phyloP scores from a whole-genome alignment of 35 echinoderm and acorn worm species.

The Nesometra sesokonis region DNA sequence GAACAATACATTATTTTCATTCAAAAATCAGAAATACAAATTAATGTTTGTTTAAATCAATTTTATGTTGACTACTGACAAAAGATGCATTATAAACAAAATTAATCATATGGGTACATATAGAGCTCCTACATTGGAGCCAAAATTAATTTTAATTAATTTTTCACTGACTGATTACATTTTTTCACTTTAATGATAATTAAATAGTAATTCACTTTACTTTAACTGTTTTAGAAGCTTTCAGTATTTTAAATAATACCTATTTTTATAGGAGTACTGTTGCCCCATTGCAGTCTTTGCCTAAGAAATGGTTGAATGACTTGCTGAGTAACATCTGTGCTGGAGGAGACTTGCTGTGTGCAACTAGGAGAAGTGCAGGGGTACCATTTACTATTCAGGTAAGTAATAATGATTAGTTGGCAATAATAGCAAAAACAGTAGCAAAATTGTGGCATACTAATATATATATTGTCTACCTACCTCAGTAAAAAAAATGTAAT shows the following conservation, averaged over 20 bases:
- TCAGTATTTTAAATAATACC: background rate
- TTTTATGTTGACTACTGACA: no score
- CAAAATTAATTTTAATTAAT: background rate
- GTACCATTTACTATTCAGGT: conserved; percentile 95
- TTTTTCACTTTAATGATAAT: no score
- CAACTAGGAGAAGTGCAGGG: conserved; percentile 88
- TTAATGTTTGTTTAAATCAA: no score
- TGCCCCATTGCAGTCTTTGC: conserved; percentile 21
- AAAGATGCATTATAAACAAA: no score
- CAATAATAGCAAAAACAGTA: background rate
- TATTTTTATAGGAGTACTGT: conserved; percentile 32
- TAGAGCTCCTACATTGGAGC: background rate
- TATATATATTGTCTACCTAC: no score
- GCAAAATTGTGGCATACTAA: no score
- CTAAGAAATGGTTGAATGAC: conserved; percentile 57
- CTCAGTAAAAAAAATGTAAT: no score
- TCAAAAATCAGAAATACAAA: no score
- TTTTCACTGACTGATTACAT: no score
- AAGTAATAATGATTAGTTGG: background rate
- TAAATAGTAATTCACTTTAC: background rate
- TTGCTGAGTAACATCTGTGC: conserved; percentile 51
- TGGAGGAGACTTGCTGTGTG: conserved; percentile 49
- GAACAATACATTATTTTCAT: no score
- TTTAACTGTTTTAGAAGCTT: background rate
- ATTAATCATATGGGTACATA: no score